phyloP scores from a whole-genome alignment of 2,113 vertebrate genomes.

The Petaurus breviceps region DNA sequence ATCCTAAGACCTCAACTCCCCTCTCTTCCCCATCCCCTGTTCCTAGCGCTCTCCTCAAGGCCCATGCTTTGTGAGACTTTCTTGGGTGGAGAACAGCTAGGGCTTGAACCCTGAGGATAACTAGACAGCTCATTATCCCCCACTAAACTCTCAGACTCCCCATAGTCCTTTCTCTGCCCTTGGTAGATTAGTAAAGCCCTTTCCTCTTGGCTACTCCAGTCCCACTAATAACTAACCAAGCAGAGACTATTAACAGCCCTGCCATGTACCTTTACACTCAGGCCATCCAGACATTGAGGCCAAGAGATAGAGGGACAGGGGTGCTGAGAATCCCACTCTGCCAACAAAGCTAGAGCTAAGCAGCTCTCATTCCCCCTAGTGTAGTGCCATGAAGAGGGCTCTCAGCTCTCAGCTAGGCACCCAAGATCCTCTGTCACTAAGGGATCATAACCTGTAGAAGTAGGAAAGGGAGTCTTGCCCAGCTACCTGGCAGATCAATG shows the following conservation, averaged over 20 bases:
- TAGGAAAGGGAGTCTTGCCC: background rate
- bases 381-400: background rate
- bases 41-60: background rate
- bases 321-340: background rate
- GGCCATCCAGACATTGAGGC: rapidly evolving
- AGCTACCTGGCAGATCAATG: background rate
- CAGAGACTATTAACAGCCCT: conserved; percentile 27
- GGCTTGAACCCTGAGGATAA: background rate
- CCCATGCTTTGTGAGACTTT: background rate
- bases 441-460: background rate
- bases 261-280: conserved; percentile 38
- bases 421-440: background rate
- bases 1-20: background rate
- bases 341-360: background rate
- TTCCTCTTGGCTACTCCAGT: rapidly evolving
- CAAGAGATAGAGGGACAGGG: background rate
- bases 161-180: background rate
- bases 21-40: background rate
- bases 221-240: conserved; percentile 54
- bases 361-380: background rate
- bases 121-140: background rate
- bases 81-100: background rate
- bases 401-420: background rate
- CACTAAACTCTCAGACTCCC: rapidly evolving
- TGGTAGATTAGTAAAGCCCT: conserved; percentile 67